Evolutionary conservation across 2,797 vertebrate species (phyloP).

Genomic region (Schizothorax lantsangensis): DNA sequence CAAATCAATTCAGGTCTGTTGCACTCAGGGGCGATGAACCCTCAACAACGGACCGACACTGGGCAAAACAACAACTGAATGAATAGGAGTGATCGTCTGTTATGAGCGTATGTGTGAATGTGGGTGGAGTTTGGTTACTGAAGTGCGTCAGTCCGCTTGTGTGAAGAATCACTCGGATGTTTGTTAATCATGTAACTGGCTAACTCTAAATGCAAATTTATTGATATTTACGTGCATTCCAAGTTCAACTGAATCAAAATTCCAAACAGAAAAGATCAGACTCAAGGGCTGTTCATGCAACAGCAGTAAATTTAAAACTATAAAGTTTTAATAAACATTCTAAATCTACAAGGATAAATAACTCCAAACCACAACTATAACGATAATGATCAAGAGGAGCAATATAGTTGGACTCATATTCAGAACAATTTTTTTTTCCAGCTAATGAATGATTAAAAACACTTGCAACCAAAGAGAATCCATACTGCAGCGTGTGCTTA

Average conservation of each 20-base stretch:
- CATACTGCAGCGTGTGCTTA: not conserved
- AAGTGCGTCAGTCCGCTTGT: not conserved
- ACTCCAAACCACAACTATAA: no score
- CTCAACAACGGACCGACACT: not conserved
- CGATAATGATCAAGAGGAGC: no score
- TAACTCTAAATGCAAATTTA: slow-evolving; percentile 15
- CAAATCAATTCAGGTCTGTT: slow-evolving; percentile 41
- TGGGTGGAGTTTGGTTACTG: not conserved
- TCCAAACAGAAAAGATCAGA: not conserved
- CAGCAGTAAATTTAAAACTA: not conserved
- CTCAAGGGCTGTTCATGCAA: not conserved
- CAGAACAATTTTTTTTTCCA: no score
- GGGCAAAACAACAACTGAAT: slow-evolving; percentile 12
- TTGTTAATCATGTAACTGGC: slow-evolving; percentile 59
- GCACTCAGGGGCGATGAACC: not conserved
- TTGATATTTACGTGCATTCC: not conserved
- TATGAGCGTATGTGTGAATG: not conserved
- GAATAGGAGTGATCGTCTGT: not conserved
- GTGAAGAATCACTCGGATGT: slow-evolving; percentile 40
- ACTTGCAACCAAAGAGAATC: no score
- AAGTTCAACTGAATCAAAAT: not conserved
- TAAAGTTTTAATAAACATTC: not conserved
- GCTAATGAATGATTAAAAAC: not conserved
- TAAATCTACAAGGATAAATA: no score
- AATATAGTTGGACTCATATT: no score